These are phyloP conservation scores for Heliconius nattereri DNA, from an alignment of 1,140 invertebrate genomes.

Conservation along the genomic window DNA sequence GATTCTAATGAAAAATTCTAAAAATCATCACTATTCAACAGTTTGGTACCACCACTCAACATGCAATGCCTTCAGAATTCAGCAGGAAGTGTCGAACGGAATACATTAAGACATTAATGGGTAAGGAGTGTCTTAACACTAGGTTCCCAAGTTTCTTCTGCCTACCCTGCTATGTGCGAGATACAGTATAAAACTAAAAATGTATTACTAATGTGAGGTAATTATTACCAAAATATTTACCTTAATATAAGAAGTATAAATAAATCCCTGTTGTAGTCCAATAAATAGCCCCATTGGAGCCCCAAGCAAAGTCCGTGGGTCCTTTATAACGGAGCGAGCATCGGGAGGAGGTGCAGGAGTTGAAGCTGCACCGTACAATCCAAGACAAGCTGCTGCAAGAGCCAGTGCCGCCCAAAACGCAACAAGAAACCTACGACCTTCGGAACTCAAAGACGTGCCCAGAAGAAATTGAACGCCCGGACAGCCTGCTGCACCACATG, in stretches of 20 bases:
- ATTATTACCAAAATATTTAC: constrained; percentile 57
- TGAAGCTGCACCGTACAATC: constrained; percentile 53
- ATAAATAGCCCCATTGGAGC: constrained; percentile 86
- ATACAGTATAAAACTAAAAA: neutral
- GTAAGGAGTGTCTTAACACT: no score
- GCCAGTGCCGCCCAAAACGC: constrained; percentile 80
- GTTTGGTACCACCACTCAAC: no score
- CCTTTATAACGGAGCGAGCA: constrained; percentile 70
- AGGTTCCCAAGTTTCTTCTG: no score
- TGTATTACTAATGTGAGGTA: neutral
- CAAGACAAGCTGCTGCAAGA: constrained; percentile 63
- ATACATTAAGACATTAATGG: no score
- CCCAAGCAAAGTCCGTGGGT: constrained; percentile 82
- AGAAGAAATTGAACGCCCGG: constrained; percentile 58
- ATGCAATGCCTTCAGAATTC: no score
- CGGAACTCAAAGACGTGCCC: constrained; percentile 65
- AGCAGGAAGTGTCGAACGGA: no score
- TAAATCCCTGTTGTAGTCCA: constrained; percentile 87
- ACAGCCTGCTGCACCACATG: constrained; percentile 71
- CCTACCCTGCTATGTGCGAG: neutral
- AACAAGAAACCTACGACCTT: constrained; percentile 71
- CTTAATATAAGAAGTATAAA: constrained; percentile 87
- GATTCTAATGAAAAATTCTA: no score
- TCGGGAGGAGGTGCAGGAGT: constrained; percentile 72
- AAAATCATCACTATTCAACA: no score